Conservation (phyloP, 1,140 invertebrate genomes). For the Phthorimaea operculella region DNA sequence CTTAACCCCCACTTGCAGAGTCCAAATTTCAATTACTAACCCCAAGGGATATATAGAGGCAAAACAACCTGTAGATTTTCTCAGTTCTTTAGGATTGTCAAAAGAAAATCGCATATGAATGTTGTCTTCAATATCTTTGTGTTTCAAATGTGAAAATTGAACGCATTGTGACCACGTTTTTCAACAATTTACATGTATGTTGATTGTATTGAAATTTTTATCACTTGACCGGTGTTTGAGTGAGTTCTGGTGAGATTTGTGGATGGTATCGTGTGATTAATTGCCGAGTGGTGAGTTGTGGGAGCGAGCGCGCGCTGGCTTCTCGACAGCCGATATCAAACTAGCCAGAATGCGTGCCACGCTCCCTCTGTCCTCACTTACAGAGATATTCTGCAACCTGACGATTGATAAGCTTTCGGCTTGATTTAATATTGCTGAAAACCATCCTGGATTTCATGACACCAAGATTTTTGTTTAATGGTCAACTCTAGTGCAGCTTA, state of each 20-base stretch:
- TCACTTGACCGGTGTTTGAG: too few species aligned
- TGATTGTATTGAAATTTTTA: too few species aligned
- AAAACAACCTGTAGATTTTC: conserved; percentile 44
- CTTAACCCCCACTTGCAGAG: conserved; percentile 38
- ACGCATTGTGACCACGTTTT: too few species aligned
- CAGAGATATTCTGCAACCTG: conserved; percentile 49
- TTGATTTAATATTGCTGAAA: too few species aligned
- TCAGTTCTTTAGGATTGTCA: background rate
- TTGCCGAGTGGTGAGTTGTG: conserved; percentile 1
- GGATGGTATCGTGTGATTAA: background rate
- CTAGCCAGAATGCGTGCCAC: conserved; percentile 63
- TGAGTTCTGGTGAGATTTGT: too few species aligned
- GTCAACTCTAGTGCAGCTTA: too few species aligned
- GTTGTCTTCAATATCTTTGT: too few species aligned
- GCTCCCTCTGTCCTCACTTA: conserved; percentile 51
- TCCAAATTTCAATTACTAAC: conserved; percentile 39
- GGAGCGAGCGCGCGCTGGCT: conserved; percentile 39
- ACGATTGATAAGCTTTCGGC: background rate
- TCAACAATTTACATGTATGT: too few species aligned
- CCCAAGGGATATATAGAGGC: conserved; percentile 20
- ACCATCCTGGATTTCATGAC: too few species aligned
- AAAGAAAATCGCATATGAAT: background rate
- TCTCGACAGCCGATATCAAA: conserved; percentile 61
- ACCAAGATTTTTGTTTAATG: too few species aligned
- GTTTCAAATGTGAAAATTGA: too few species aligned